Conservation (phyloP, 2,888 invertebrate genomes). For the Diaphora mendica region DNA sequence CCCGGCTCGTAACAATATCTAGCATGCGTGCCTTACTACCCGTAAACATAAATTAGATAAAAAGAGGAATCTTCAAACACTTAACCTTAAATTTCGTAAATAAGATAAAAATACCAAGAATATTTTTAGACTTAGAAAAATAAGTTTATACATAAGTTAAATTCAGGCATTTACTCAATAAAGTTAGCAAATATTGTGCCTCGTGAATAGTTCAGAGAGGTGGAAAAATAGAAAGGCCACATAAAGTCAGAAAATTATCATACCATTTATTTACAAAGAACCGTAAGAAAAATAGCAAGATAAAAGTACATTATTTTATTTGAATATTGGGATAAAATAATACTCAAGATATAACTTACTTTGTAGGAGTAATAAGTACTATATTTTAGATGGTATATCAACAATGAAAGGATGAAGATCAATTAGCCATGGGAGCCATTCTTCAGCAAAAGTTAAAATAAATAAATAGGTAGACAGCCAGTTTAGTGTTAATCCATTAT, state of each 20-base stretch:
- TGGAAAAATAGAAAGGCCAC: constrained; percentile 9
- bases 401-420: too few species aligned
- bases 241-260: constrained; percentile 7
- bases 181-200: not conserved
- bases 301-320: not conserved
- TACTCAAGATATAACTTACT: not conserved
- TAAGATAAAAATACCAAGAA: not conserved
- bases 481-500: too few species aligned
- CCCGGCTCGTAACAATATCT: too few species aligned
- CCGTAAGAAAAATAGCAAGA: not conserved
- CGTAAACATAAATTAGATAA: too few species aligned
- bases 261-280: not conserved
- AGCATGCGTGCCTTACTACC: too few species aligned
- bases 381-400: not conserved
- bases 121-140: not conserved
- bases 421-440: too few species aligned
- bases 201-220: constrained; percentile 11
- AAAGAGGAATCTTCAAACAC: too few species aligned
- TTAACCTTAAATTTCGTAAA: too few species aligned
- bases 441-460: too few species aligned
- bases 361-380: not conserved
- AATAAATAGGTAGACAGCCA: too few species aligned
- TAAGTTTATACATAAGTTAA: not conserved
- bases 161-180: not conserved
- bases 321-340: not conserved